Conservation (phyloP, 2,888 invertebrate species). For the Eristalinus sepulchralis region DNA sequence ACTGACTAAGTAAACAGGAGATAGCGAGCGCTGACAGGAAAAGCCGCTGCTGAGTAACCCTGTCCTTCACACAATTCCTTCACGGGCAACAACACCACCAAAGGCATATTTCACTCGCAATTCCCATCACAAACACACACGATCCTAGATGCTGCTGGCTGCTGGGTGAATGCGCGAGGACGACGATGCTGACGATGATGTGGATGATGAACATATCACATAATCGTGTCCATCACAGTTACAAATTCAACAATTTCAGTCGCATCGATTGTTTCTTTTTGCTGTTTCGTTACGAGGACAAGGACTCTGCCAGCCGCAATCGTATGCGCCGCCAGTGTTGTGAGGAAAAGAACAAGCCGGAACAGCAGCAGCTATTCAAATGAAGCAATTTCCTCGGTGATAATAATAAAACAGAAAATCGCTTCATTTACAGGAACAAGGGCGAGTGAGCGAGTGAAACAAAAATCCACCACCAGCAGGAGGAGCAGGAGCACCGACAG, state of each 20-base stretch:
- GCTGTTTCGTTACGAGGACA: constrained; percentile 43
- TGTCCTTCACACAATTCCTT: neutral
- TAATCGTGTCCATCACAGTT: constrained; percentile 66
- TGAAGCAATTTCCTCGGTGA: constrained; percentile 66
- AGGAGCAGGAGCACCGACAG: neutral
- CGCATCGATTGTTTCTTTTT: constrained; percentile 49
- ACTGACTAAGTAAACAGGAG: constrained; percentile 37
- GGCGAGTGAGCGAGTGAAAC: neutral
- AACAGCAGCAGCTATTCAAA: constrained; percentile 66
- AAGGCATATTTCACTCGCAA: neutral
- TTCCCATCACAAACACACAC: constrained; percentile 14
- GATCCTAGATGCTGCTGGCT: constrained; percentile 23
- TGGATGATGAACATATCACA: constrained; percentile 57
- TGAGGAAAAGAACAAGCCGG: constrained; percentile 43
- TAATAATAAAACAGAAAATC: constrained; percentile 54
- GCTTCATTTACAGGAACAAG: constrained; percentile 43
- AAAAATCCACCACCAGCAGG: neutral
- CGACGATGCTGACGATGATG: constrained; percentile 18
- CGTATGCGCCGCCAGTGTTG: constrained; percentile 53
- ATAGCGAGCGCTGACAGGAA: constrained; percentile 18
- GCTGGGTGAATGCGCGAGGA: neutral
- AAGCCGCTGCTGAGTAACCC: neutral
- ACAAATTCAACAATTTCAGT: constrained; percentile 48
- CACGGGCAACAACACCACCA: no score
- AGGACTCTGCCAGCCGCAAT: constrained; percentile 13